Percentiles rank a stretch among this genome's conserved stretches.
These are phyloP conservation scores for Orientallactaga bullata DNA, from an alignment of 2,113 vertebrate genomes.

Conservation along the genomic window DNA sequence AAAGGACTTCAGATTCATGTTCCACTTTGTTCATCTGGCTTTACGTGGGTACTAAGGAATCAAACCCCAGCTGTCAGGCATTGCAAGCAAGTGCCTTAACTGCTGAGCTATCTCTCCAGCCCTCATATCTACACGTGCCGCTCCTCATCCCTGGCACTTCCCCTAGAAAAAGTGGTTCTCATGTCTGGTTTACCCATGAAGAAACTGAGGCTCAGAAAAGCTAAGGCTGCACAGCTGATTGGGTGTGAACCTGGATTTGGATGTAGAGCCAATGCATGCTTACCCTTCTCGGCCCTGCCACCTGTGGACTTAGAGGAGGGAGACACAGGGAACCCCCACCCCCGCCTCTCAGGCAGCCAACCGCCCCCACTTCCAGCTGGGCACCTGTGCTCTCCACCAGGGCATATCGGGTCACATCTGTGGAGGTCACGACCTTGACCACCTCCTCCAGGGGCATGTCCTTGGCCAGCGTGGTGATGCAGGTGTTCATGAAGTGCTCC, in stretches of 20 bases:
- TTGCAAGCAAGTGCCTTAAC: too few relatives aligned
- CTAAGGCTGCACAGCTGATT: not conserved
- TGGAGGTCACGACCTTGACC: slow-evolving; percentile 85
- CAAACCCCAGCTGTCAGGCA: too few relatives aligned
- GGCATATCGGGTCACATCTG: slow-evolving; percentile 84
- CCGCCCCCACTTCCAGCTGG: not conserved
- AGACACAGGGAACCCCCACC: not conserved
- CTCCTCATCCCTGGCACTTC: not conserved
- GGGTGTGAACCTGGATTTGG: not conserved
- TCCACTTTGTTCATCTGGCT: too few relatives aligned
- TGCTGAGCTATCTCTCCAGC: too few relatives aligned
- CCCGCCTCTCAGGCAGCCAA: not conserved
- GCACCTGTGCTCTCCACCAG: slow-evolving; percentile 94
- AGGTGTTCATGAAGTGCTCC: slow-evolving; percentile 87
- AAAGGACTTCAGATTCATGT: too few relatives aligned
- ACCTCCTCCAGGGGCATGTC: slow-evolving; percentile 84
- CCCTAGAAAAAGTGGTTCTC: not conserved
- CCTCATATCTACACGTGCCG: not conserved
- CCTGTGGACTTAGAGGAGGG: not conserved
- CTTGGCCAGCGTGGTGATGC: slow-evolving; percentile 86
- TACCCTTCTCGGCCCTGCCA: not conserved
- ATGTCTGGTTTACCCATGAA: not conserved
- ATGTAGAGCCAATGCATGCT: not conserved
- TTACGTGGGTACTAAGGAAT: too few relatives aligned
- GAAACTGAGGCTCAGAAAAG: not conserved